Evolutionary conservation across 2,888 invertebrate genomes (phyloP).

Genomic region (Galerucella pusilla): DNA sequence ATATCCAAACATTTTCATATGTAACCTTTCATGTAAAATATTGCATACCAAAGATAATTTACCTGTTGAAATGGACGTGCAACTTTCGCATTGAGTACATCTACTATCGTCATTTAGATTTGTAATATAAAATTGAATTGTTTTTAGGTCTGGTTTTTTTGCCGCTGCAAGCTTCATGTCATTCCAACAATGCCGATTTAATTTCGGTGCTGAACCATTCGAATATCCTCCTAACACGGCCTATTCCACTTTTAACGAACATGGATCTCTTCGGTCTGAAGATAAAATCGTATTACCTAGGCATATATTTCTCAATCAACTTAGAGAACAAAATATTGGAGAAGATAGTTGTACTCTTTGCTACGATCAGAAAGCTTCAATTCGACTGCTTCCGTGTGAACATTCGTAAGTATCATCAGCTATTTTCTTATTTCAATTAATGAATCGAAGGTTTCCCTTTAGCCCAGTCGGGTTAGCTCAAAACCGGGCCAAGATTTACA

Average conservation of each 20-base stretch:
- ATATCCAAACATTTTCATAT: no score
- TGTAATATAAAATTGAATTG: conserved; percentile 34
- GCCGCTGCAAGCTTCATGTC: conserved; percentile 97
- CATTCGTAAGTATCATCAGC: conserved; percentile 75
- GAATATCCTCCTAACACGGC: conserved; percentile 76
- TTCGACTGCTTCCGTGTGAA: conserved; percentile 81
- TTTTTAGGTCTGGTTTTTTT: conserved; percentile 83
- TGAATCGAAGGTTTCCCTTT: no score
- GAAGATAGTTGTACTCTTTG: conserved; percentile 91
- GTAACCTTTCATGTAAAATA: no score
- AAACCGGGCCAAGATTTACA: no score
- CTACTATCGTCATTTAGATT: no score
- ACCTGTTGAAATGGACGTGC: no score
- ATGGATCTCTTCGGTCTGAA: conserved; percentile 78
- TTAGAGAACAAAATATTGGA: conserved; percentile 78
- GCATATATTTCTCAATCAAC: conserved; percentile 79
- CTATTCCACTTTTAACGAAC: conserved; percentile 82
- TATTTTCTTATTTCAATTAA: no score
- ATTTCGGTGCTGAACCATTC: conserved; percentile 88
- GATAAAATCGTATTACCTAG: conserved; percentile 85
- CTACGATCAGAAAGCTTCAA: conserved; percentile 82
- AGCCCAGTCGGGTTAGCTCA: no score
- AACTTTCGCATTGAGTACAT: no score
- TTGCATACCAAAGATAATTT: no score
- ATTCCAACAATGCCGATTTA: conserved; percentile 94